Conservation (phyloP, 2,888 invertebrate genomes). For the Meteorus colon region DNA sequence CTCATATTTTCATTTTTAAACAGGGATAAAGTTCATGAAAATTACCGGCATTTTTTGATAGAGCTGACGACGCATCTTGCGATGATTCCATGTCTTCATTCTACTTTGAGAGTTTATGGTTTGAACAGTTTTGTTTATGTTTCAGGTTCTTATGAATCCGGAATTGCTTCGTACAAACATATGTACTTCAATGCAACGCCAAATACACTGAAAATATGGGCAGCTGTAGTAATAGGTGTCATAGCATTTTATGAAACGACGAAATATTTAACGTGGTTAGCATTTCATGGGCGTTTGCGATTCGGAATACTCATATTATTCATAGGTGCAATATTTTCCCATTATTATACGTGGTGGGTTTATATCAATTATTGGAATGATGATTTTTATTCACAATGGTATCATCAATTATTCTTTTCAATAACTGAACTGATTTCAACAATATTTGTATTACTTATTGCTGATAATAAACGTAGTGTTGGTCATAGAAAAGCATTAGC, state of each 20-base stretch:
- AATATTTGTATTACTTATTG: conserved; percentile 76
- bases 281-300: conserved; percentile 75
- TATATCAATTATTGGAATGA: conserved; percentile 83
- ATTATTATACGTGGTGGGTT: conserved; percentile 83
- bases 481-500: conserved; percentile 77
- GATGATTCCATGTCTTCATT: too few relatives aligned
- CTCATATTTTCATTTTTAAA: too few relatives aligned
- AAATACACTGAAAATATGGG: conserved; percentile 81
- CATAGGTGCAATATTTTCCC: conserved; percentile 78
- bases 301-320: conserved; percentile 80
- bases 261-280: conserved; percentile 76
- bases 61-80: too few relatives aligned
- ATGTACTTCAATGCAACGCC: conserved; percentile 82
- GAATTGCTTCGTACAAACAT: conserved; percentile 82
- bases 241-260: conserved; percentile 79
- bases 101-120: neutral
- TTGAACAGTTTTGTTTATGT: conserved; percentile 51
- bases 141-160: conserved; percentile 80
- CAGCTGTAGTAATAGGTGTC: conserved; percentile 76
- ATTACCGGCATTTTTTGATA: too few relatives aligned
- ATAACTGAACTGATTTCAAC: conserved; percentile 79
- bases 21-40: too few relatives aligned
- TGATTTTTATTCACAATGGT: conserved; percentile 82
- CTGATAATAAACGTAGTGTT: conserved; percentile 75
- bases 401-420: conserved; percentile 79